Evolutionary conservation across 2,113 vertebrate species (phyloP), one percentile per base, ranked within the genome.

Genomic region (Willisornis vidua): DNA sequence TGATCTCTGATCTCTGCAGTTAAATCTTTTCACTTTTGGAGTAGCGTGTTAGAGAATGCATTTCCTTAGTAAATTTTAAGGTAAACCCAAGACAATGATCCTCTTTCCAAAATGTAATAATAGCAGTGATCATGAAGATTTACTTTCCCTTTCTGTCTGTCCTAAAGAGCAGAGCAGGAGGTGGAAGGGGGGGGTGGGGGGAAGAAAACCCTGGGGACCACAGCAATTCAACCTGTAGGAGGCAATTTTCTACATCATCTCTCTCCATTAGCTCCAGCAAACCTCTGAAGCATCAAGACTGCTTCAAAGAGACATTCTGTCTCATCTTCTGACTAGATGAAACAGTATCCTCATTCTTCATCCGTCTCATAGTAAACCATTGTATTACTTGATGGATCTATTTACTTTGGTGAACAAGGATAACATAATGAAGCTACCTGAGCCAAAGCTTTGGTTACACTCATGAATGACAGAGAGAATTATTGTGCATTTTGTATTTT

Each of bases 251-350:
- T 59, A 66, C 73, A 33, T 91, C 37, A 26, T 72, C 68, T 95
- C 78, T 93, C 66, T 94, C 82, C 78, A 43, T 92, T 81, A 85
- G 75, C 70, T 91, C 51, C 58, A 73, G 45, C 19, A 81, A 78
- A 54, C 79, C 58, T 90, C 59, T 80, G 85, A 85, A 89, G 58
- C 80, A 96, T 73, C 83, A 80, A 58, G 70, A 51, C 57, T 95
- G 77, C 41, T 94, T 91, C 77, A 93, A 83, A 94, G 93, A 94
- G 84, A 87, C 52, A 43, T 83, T 57, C 28, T 80, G 83, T 86
- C 93, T 92, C 85, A 48, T 87, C 72, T 76, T 86, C 75, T 29
- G 10, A 31, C 12, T 87, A 24, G 58, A 22, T 74, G 78, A 66
- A 90, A 93, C 25, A 89, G n/a, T 61, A 61, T 25, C 29, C 39